Evolutionary conservation across 2,888 invertebrate genomes (phyloP).

Genomic region (Lasioglossum marginatum): DNA sequence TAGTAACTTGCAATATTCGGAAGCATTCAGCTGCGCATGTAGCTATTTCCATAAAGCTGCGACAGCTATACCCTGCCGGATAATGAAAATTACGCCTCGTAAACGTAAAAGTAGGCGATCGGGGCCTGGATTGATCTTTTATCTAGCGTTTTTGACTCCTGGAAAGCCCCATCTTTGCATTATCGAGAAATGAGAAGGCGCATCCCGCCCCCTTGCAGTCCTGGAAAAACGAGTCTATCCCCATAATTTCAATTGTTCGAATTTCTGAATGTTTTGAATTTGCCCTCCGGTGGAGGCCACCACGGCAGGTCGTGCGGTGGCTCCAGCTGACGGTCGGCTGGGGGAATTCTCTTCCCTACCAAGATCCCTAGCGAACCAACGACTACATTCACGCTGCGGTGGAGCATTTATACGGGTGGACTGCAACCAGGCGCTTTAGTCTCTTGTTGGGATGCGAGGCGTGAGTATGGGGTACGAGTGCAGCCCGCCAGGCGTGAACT

Average conservation of each 20-base stretch:
- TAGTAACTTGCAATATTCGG: too few species aligned
- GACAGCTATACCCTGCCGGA: too few species aligned
- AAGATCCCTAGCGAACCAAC: slow-evolving; percentile 18
- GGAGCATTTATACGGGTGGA: slow-evolving; percentile 78
- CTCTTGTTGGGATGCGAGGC: slow-evolving; percentile 81
- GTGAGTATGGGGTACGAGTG: slow-evolving; percentile 77
- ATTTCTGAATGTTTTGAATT: background rate
- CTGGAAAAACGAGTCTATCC: too few species aligned
- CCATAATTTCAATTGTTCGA: background rate
- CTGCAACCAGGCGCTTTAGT: slow-evolving; percentile 79
- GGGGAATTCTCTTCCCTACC: slow-evolving; percentile 14
- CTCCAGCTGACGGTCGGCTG: background rate
- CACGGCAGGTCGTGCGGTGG: background rate
- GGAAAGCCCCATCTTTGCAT: too few species aligned
- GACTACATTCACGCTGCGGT: slow-evolving; percentile 48
- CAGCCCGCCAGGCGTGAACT: slow-evolving; percentile 70
- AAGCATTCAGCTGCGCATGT: too few species aligned
- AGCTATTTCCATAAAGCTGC: too few species aligned
- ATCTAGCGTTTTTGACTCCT: too few species aligned
- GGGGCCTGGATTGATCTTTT: too few species aligned
- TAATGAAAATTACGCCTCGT: too few species aligned
- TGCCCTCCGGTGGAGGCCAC: background rate
- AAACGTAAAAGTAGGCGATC: too few species aligned
- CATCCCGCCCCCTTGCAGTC: too few species aligned
- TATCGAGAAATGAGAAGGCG: too few species aligned